These are phyloP conservation scores for Hetaerina titia DNA, from an alignment of 2,888 invertebrate genomes.

Conservation along the genomic window DNA sequence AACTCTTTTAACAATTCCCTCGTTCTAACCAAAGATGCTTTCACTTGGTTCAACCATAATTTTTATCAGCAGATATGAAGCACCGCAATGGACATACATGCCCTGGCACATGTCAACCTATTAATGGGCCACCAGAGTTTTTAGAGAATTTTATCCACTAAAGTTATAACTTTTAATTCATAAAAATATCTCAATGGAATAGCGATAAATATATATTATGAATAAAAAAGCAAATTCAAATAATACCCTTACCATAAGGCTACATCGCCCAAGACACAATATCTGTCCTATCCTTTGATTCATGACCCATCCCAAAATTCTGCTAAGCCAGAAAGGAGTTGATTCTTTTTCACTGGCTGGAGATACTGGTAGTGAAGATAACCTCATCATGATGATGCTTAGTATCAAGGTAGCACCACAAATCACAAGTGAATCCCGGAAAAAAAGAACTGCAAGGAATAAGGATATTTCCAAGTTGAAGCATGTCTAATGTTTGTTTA, in stretches of 20 bases:
- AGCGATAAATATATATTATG: background rate
- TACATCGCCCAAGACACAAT: background rate
- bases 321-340: slow-evolving; percentile 8
- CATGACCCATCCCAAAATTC: background rate
- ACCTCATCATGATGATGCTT: background rate
- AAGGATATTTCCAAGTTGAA: background rate
- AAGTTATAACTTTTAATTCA: too few species aligned
- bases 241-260: background rate
- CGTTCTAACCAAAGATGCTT: too few species aligned
- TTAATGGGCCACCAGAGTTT: too few species aligned
- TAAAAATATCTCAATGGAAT: too few species aligned
- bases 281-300: background rate
- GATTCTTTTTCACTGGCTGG: background rate
- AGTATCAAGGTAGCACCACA: background rate
- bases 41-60: too few species aligned
- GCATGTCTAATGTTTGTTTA: background rate
- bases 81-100: too few species aligned
- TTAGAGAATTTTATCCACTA: too few species aligned
- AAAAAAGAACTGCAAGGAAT: slow-evolving; percentile 20
- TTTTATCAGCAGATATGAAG: too few species aligned
- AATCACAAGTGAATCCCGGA: slow-evolving; percentile 41
- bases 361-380: background rate
- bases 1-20: too few species aligned
- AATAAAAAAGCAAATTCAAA: background rate
- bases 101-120: too few species aligned